Percentiles rank a stretch among this genome's conserved stretches.
These are phyloP conservation scores for Eucriotettix oculatus DNA, from an alignment of 2,888 invertebrate genomes.

Conservation along the genomic window DNA sequence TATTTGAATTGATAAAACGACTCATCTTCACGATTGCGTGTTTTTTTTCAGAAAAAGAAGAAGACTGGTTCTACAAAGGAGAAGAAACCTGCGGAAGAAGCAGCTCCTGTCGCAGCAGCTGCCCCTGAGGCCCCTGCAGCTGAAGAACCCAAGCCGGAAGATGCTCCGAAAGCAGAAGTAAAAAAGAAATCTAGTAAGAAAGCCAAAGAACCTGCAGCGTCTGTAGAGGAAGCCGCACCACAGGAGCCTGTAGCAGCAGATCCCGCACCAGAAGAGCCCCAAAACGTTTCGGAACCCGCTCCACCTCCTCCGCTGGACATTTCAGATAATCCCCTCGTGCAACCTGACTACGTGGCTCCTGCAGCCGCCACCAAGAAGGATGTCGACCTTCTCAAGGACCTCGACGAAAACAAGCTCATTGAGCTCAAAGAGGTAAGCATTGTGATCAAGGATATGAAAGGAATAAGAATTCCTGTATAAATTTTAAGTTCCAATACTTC, in stretches of 20 bases:
- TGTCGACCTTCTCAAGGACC: conserved; percentile 26
- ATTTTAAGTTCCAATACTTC: too few species aligned
- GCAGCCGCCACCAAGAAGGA: conserved; percentile 5
- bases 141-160: background rate
- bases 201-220: background rate
- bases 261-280: background rate
- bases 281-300: background rate
- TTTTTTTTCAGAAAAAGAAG: conserved; percentile 3
- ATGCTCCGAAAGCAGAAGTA: background rate
- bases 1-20: background rate
- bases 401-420: conserved; percentile 41
- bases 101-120: background rate
- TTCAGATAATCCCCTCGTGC: background rate
- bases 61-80: conserved; percentile 1
- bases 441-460: too few species aligned
- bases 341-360: background rate
- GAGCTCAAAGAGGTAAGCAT: conserved; percentile 43
- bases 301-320: background rate
- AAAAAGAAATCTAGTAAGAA: conserved; percentile 1
- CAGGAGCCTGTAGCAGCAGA: background rate
- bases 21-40: background rate
- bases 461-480: too few species aligned
- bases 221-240: background rate
- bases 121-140: background rate
- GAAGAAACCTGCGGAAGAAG: conserved; percentile 2